Base-by-base conservation (phyloP, 2,797 vertebrate genomes). In the Pterois miles region DNA sequence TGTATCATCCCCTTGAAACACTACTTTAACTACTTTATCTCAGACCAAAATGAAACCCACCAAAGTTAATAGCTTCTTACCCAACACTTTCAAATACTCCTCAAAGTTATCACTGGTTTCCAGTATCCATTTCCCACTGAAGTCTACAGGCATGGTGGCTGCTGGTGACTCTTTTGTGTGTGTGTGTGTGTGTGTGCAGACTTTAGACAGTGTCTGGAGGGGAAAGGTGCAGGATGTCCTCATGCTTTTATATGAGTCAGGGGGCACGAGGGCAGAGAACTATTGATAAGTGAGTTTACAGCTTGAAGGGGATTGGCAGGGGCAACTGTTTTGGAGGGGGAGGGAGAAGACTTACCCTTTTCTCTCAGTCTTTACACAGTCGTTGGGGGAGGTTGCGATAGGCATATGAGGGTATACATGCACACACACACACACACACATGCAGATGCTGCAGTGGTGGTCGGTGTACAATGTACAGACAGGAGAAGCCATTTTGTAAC, bases 91-190 rank as follows among this genome's bases (percentile, higher is more conserved):
- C 94, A 99, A 95, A 92, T 96, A 97, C 22, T 96, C 96, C 62
- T 99, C 97, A 89, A 98, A 96, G 89, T 97, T 97, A 0, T 97
- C 94, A 69, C 90, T 98, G 70, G 57, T 94, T 84, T 96, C 95
- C 96, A 98, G 95, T 67, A 96, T 94, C 97, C 97, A 99, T 4
- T 92, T 98, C 33, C 98, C 97, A 87, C 79, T 97, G 89, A 96
- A 96, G 88, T 99, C 91, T 63, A 78, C 95, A 43, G 97, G 93
- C 98, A 98, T 99, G 93, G 76, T 89, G 89, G 72, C 58, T 63
- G 77, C 69, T 75, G 75, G 68, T 73, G 64, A 71, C 52, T 16
- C 77, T 58, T 46, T 1, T 57, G 56, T 72, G 40, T 67, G 52
- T 36, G 34, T 36, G 34, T 36, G 34, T 36, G 14, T 46, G 58